Conservation (phyloP, 1,140 invertebrate genomes). For the Dufourea novaeangliae region DNA sequence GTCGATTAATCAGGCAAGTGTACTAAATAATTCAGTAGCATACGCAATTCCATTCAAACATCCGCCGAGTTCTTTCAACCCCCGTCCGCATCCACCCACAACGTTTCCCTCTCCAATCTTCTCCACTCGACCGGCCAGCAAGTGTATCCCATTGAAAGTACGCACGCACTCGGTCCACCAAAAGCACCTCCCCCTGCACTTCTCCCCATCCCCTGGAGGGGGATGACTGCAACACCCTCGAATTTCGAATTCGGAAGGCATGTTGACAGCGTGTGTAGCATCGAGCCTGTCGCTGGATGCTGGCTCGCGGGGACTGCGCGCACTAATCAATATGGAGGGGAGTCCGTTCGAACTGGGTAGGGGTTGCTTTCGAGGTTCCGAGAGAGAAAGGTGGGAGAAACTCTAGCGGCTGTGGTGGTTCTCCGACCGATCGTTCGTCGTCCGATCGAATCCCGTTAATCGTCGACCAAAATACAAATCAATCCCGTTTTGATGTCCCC, state of each 20-base stretch:
- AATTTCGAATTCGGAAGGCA: constrained; percentile 53
- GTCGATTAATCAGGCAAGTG: too few species aligned
- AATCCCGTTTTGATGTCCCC: too few species aligned
- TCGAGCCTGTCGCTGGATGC: constrained; percentile 49
- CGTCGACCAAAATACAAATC: too few species aligned
- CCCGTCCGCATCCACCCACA: too few species aligned
- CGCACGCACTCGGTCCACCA: too few species aligned
- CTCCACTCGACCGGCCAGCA: background rate
- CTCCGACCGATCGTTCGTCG: too few species aligned
- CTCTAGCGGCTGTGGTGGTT: constrained; percentile 17
- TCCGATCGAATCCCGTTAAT: too few species aligned
- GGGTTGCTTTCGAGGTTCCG: constrained; percentile 40
- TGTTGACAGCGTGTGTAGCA: constrained; percentile 59
- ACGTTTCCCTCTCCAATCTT: too few species aligned
- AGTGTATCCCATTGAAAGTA: too few species aligned
- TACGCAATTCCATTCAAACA: background rate
- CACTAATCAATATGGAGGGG: constrained; percentile 76
- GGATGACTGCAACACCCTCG: background rate
- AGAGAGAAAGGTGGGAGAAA: background rate
- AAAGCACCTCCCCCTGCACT: too few species aligned
- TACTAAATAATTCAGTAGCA: too few species aligned
- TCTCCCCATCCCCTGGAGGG: background rate
- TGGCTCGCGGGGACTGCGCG: constrained; percentile 59
- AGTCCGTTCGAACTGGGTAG: constrained; percentile 48
- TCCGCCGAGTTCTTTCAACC: too few species aligned